Evolutionary conservation across 2,113 vertebrate genomes (phyloP).

Genomic region (Lamprologus lemairii): DNA sequence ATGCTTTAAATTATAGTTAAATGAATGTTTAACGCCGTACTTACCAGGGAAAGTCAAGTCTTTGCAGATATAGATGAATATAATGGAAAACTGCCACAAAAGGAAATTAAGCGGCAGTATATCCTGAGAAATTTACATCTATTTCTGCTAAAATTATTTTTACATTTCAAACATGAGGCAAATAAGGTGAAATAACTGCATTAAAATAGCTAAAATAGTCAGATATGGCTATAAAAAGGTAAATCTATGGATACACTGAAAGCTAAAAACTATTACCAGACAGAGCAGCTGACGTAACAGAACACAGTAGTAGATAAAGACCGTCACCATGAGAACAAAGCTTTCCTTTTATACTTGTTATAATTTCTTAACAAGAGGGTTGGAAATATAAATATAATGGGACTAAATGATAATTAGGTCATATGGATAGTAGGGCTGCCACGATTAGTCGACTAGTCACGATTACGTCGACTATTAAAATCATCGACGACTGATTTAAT

Average conservation of each 20-base stretch:
- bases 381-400: background rate
- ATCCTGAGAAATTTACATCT: background rate
- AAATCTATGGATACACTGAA: background rate
- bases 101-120: accelerated
- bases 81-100: background rate
- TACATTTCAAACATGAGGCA: background rate
- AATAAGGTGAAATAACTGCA: background rate
- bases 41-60: background rate
- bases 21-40: no score
- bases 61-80: background rate
- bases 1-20: background rate
- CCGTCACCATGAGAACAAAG: background rate
- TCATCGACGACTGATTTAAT: accelerated
- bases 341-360: background rate
- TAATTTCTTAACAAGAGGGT: background rate
- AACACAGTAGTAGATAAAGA: background rate
- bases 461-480: accelerated
- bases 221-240: accelerated
- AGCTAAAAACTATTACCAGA: background rate
- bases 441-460: no score
- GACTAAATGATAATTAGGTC: background rate
- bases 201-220: background rate
- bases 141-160: background rate
- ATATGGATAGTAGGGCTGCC: background rate
- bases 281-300: background rate